phyloP scores from a whole-genome alignment of 2,113 vertebrate genomes.

The Microtus richardsoni region DNA sequence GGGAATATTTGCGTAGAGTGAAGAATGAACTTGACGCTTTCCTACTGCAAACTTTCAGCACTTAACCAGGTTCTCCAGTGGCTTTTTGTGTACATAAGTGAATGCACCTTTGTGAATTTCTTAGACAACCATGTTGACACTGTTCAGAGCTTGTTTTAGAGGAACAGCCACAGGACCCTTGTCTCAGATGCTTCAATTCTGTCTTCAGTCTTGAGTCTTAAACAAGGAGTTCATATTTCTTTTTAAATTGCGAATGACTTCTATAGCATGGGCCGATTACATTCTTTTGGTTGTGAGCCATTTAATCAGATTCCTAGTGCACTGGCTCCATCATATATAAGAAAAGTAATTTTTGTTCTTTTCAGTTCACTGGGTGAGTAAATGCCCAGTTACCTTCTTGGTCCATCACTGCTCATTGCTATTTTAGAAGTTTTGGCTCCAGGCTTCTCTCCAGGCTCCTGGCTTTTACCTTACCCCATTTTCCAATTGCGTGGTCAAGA shows the following conservation, averaged over 20 bases:
- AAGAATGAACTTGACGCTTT: not conserved
- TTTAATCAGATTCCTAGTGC: conserved; percentile 56
- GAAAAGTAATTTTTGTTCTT: conserved; percentile 61
- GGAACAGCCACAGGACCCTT: not conserved
- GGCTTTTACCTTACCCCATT: conserved; percentile 21
- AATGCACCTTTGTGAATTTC: not conserved
- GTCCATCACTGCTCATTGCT: not conserved
- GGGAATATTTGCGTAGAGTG: not conserved
- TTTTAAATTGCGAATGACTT: conserved; percentile 47
- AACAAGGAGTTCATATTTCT: not conserved
- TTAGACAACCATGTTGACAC: not conserved
- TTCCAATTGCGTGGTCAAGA: conserved; percentile 6
- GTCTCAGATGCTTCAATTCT: not conserved
- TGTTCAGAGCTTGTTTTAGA: not conserved
- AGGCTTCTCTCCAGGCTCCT: not conserved
- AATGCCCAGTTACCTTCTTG: conserved; percentile 50
- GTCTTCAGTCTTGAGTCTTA: not conserved
- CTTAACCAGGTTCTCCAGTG: not conserved
- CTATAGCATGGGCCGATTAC: conserved; percentile 14
- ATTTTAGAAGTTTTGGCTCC: conserved; percentile 54
- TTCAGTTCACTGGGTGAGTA: conserved; percentile 52
- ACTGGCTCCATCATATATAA: not conserved
- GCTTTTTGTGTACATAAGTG: not conserved
- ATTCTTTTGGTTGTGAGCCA: conserved; percentile 14
- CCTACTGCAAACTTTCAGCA: not conserved